Base-by-base conservation (phyloP, 2,797 vertebrate species). In the Eulemur mongoz region DNA sequence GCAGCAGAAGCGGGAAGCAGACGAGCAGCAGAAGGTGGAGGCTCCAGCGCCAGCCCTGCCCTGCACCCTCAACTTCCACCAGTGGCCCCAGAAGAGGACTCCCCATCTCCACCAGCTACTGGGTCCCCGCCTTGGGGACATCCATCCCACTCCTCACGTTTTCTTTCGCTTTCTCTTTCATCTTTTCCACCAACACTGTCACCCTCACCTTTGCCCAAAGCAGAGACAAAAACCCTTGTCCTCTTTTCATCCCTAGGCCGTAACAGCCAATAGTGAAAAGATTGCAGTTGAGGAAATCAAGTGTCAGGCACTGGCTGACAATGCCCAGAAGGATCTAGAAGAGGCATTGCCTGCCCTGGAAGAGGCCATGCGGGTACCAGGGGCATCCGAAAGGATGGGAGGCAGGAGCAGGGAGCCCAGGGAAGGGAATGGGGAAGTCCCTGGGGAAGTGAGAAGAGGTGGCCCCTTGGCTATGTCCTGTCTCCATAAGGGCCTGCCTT, bases 271-370 rank as follows among this genome's bases (percentile, higher is more conserved):
- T 95, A 99, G 99, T 69, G 99, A 99, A 97, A 99, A 99, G 98
- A 99, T 99, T 0, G 98, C 95, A 0, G 97, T 99, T 0, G 99
- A 99, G 94, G 99, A 99, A 98, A 89, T 99, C 25, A 99, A 99
- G 95, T 99, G 99, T 96, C 99, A 99, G 95, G 97, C 98, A 1
- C 98, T 99, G 98, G 99, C 99, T 23, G 98, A 99, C 43, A 99
- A 99, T 2, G 99, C 99, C 86, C 99, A 99, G 98, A 99, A 98
- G 94, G 99, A 99, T 93, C 98, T 99, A 82, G 99, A 99, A 32
- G 99, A 99, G 97, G 99, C 99, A 4, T 84, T 99, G 96, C 99
- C 99, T 4, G 99, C 99, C 13, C 98, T 99, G 80, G 99, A 99
- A 96, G 99, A 99, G 96, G 99, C 99, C 95, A 99, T 99, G 99